Evolutionary conservation across 2,888 invertebrate species (phyloP), one percentile per base, ranked within the genome.

Genomic region (Eustalomyia histrio): DNA sequence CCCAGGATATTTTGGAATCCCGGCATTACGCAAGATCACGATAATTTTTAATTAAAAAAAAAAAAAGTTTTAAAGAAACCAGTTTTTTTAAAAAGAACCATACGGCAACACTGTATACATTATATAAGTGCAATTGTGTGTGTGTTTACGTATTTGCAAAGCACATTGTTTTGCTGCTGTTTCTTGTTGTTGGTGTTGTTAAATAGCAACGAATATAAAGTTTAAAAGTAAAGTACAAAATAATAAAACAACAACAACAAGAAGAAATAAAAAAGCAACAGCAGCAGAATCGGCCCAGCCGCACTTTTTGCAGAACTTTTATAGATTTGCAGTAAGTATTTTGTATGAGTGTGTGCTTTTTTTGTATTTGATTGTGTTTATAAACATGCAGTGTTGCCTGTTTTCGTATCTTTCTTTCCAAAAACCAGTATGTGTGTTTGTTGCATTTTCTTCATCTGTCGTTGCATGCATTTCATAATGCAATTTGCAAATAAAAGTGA

Each of bases 401-500:
- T 73, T 73, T 73, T 73, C 73, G 43, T 65, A 61, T 65, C 60
- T 74, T 74, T 65, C 69, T 69, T 71, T 73, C 58, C 18, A 7
- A 61, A 29, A 53, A 53, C 53, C 64, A 74, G 58, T 65, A 64
- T 53, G 60, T 67, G 57, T 53, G 9, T 57, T 73, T 57, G 58
- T 58, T 68, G 61, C 61, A 72, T 50, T 35, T 73, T 63, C 63
- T 43, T 14, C 12, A 12, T 55, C 24, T 14, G 47, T 47, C 47
- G 35, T 24, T 74, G 73, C 74, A 57, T 73, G 39, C 43, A 68
- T 68, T 79, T 73, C 47, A 57, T 68, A 74, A 79, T 79, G 64
- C 47, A 60, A 69, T 79, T 69, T 69, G 43, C 64, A 73, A 74
- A 79, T 60, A 74, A 65, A 69, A 79, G 69, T 74, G 69, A 74